Evolutionary conservation across 1,140 invertebrate species (phyloP), one percentile per base, ranked within the genome.

Genomic region (Musca domestica): DNA sequence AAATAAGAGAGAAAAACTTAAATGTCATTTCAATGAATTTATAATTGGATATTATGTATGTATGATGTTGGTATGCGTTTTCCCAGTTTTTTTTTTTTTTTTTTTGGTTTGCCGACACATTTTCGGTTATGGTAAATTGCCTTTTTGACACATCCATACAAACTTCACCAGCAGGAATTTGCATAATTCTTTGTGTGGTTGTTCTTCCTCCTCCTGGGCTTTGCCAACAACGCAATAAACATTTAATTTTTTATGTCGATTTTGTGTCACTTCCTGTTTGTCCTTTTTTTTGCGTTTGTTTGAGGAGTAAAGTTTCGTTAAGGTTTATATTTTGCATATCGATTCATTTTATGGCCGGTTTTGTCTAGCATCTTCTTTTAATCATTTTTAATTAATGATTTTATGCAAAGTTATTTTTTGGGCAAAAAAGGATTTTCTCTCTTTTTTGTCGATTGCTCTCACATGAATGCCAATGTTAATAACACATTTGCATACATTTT

Each of bases 351-450:
- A 4, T 30, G 27, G 25, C 14, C 17, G 27, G n/a, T 9, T 56
- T 56, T 25, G 22, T 56, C 5, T 14, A 14, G 56, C 27, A 19
- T 61, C 56, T 56, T 56, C 52, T 61, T 61, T 41, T 61, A 61
- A 61, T 61, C 56, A 61, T 61, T 61, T n/a, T 61, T 61, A 61
- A 61, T 61, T 61, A 61, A 61, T 61, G 56, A 61, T 61, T 61
- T 61, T 61, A 61, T 61, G 56, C 19, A 61, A 61, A 61, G 56
- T 34, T 61, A 61, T 61, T 61, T 61, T 61, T 58, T 58, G 34
- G 10, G 4, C 34, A 12, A 41, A 41, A 41, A 41, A 41, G 34
- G 34, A 41, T 41, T 41, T 41, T 41, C 34, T 41, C 2, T 41
- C 12, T 41, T 5, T n/a, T 41, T 41, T 41, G 6, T 5, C 4